A percentile compares a stretch with the other conserved stretches of the same genome.
Conservation (phyloP, 1,140 invertebrate species). For the Aphidius gifuensis region DNA sequence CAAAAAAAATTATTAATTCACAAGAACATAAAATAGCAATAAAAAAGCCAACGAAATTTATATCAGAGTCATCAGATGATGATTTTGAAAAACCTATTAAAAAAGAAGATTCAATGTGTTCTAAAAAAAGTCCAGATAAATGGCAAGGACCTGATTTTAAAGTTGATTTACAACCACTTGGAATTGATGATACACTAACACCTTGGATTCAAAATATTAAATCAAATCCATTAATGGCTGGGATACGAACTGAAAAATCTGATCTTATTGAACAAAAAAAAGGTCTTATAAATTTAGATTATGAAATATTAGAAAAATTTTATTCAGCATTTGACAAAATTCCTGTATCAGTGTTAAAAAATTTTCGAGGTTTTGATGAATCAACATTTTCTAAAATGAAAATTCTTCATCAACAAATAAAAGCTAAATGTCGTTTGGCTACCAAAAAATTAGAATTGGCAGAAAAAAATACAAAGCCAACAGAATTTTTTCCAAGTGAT, state of each 20-base stretch:
- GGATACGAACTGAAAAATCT: slow-evolving; percentile 23
- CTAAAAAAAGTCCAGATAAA: slow-evolving; percentile 4
- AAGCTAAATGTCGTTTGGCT: slow-evolving; percentile 38
- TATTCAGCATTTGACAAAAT: slow-evolving; percentile 36
- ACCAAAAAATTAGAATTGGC: slow-evolving; percentile 31
- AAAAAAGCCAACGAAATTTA: no score
- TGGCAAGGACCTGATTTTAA: slow-evolving; percentile 26
- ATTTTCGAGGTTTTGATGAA: slow-evolving; percentile 43
- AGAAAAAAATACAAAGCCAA: not conserved
- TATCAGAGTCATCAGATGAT: no score
- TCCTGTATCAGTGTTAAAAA: slow-evolving; percentile 38
- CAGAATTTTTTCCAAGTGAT: not conserved
- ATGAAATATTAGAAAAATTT: slow-evolving; percentile 43
- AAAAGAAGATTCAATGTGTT: no score
- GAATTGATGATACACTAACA: slow-evolving; percentile 33
- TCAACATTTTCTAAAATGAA: slow-evolving; percentile 36
- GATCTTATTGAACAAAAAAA: slow-evolving; percentile 32
- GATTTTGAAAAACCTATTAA: no score
- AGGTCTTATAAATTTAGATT: slow-evolving; percentile 37
- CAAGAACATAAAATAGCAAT: no score
- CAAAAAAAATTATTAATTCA: no score
- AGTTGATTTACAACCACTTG: slow-evolving; percentile 28
- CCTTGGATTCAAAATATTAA: slow-evolving; percentile 35
- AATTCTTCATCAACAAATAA: slow-evolving; percentile 41
- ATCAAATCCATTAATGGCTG: slow-evolving; percentile 26